Evolutionary conservation across 2,888 invertebrate species (phyloP).

Genomic region (Dyspetes luteomarginatus): DNA sequence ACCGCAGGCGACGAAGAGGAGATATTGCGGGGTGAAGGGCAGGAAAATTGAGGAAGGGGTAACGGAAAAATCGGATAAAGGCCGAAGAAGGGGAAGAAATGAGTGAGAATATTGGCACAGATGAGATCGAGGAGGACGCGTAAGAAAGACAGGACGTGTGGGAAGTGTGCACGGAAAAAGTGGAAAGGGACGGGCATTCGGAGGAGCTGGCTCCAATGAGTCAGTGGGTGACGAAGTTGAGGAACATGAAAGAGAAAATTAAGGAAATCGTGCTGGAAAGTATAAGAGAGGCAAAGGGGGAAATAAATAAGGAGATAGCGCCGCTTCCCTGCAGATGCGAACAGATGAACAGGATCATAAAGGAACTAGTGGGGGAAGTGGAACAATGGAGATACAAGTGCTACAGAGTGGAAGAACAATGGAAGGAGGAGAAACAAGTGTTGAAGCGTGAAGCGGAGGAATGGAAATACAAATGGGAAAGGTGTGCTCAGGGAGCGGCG

Average conservation of each 20-base stretch:
- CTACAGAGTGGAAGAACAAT: background rate
- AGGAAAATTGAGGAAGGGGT: background rate
- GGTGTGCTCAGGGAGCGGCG: background rate
- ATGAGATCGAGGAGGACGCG: background rate
- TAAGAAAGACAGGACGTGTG: background rate
- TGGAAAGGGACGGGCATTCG: background rate
- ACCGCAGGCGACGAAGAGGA: background rate
- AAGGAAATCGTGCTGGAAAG: background rate
- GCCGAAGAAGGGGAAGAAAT: background rate
- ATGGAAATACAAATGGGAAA: conserved; percentile 6
- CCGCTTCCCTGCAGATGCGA: conserved; percentile 34
- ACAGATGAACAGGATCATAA: conserved; percentile 26
- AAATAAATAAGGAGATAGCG: conserved; percentile 5
- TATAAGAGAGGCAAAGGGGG: background rate
- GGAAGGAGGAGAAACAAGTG: conserved; percentile 10
- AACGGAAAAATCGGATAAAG: background rate
- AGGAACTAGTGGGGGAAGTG: conserved; percentile 1
- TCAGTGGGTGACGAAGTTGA: background rate
- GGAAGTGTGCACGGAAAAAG: background rate
- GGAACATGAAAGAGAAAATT: conserved; percentile 1
- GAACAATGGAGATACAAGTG: conserved; percentile 6
- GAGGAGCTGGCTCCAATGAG: background rate
- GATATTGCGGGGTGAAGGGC: background rate
- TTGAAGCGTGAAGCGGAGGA: background rate
- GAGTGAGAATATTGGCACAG: background rate